Percentiles rank a stretch among this genome's conserved stretches.
Evolutionary conservation across 2,797 vertebrate species (phyloP).

Genomic region (Enteromius radiatus): DNA sequence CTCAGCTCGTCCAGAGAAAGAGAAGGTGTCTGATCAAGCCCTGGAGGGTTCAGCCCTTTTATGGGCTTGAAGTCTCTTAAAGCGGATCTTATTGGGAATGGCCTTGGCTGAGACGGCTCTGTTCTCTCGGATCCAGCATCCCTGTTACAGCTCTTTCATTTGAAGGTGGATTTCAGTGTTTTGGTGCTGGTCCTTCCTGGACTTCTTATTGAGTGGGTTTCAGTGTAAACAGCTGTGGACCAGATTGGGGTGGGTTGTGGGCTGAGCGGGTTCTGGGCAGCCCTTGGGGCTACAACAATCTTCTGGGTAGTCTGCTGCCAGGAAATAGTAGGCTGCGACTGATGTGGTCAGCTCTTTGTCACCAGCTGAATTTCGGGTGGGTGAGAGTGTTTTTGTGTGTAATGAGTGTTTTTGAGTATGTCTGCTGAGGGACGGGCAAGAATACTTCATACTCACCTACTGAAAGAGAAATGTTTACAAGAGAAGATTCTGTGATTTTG

Average conservation of each 20-base stretch:
- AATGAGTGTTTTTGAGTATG: constrained; percentile 68
- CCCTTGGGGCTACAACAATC: constrained; percentile 69
- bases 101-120: constrained; percentile 24
- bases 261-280: constrained; percentile 62
- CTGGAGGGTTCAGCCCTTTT: constrained; percentile 49
- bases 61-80: constrained; percentile 41
- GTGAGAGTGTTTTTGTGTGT: constrained; percentile 47
- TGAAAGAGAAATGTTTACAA: background rate
- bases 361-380: constrained; percentile 79
- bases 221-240: constrained; percentile 42
- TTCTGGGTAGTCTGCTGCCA: constrained; percentile 75
- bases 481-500: background rate
- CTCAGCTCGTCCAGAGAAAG: constrained; percentile 45
- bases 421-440: background rate
- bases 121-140: constrained; percentile 28
- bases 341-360: constrained; percentile 93
- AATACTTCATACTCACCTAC: background rate
- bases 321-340: constrained; percentile 87
- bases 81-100: constrained; percentile 20
- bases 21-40: constrained; percentile 47
- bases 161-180: constrained; percentile 57
- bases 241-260: constrained; percentile 73
- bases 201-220: constrained; percentile 47
- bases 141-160: background rate
- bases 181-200: constrained; percentile 50